Percentiles rank a stretch among this genome's conserved stretches.
phyloP scores from a whole-genome alignment of 2,113 vertebrate species.

The Ammospiza nelsoni region DNA sequence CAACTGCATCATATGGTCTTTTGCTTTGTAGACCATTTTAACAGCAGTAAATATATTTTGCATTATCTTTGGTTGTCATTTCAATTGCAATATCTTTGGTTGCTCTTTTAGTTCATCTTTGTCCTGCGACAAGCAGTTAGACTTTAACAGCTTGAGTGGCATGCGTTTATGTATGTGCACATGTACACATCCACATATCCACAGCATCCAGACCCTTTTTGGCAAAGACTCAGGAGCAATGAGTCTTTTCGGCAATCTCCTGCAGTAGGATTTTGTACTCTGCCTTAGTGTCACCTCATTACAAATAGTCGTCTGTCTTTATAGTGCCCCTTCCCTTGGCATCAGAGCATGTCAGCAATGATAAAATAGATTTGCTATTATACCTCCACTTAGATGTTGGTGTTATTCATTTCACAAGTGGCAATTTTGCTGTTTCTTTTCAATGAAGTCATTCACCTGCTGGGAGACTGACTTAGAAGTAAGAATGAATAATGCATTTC shows the following conservation, averaged over 20 bases:
- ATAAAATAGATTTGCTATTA: slow-evolving; percentile 49
- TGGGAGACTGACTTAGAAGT: slow-evolving; percentile 15
- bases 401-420: slow-evolving; percentile 52
- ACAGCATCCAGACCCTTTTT: neutral
- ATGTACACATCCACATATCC: neutral
- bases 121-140: neutral
- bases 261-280: neutral
- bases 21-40: neutral
- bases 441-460: slow-evolving; percentile 22
- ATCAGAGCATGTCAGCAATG: slow-evolving; percentile 21
- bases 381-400: slow-evolving; percentile 41
- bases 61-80: neutral
- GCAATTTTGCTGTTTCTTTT: slow-evolving; percentile 53
- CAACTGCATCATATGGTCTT: neutral
- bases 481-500: slow-evolving; percentile 51
- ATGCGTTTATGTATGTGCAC: neutral
- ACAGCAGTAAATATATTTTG: neutral
- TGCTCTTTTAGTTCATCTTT: neutral
- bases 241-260: neutral
- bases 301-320: neutral
- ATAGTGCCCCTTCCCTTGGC: neutral
- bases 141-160: neutral
- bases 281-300: neutral
- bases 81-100: neutral
- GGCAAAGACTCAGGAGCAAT: neutral